Base-by-base conservation (phyloP, 2,113 vertebrate species). In the Circaetus gallicus region DNA sequence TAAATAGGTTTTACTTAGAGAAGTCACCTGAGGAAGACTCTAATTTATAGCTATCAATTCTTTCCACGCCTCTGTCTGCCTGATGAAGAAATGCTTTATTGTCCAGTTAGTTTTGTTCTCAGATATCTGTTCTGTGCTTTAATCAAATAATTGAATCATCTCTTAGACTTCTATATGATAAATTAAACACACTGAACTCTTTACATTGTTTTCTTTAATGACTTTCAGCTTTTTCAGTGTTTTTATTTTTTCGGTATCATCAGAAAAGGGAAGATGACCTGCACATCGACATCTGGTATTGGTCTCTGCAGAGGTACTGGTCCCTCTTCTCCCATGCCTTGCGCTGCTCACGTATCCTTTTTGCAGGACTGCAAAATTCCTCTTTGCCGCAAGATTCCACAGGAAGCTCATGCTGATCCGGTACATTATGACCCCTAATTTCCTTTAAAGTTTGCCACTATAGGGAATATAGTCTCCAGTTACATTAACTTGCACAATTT, bases 71-170 rank as follows among this genome's bases (percentile, higher is more conserved):
- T 86, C 67, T 74, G 50, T 66, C 77, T 71, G 66, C 63, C 36
- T 87, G 56, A 82, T 56, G 89, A 96, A 91, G 50, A 91, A 96
- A 87, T 93, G 52, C 29, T 82, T 92, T 91, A 73, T 95, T 92
- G 38, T 42, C 38, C 72, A 43, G 89, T 86, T 67, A 89, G 19
- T 91, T 90, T 86, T 65, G 55, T 86, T 86, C 66, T 89, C 29
- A 52, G 42, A 32, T 81, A 89, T 31, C 69, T 94, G 58, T 81
- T 78, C 59, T 58, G 32, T 86, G 67, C 55, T 95, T 94, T 92
- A 94, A 86, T 96, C 77, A 96, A 91, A 86, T 93, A 96, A 95
- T 95, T 85, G 73, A 91, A 91, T 87, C 13, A 85, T 65, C 36
- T 89, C 43, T 91, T 32, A 72, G 49, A 63, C 52, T 82, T 89